Percentiles rank a stretch among this genome's conserved stretches.
Evolutionary conservation across 2,113 vertebrate species (phyloP).

Genomic region (Bombycilla garrulus): DNA sequence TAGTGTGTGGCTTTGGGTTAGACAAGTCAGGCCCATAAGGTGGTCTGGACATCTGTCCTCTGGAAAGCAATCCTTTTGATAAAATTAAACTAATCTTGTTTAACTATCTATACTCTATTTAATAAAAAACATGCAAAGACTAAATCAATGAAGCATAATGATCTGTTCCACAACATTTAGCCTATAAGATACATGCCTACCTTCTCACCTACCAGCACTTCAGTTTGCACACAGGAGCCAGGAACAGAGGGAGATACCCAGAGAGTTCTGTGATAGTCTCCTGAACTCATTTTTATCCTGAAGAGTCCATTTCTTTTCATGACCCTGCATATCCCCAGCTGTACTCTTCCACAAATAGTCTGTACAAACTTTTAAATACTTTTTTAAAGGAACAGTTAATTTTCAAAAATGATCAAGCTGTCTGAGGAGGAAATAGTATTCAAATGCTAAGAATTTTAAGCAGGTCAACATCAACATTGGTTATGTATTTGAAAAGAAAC

Average conservation of each 20-base stretch:
- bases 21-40: background rate
- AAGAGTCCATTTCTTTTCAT: background rate
- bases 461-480: background rate
- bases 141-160: background rate
- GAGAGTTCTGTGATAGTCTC: background rate
- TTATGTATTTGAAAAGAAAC: background rate
- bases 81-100: background rate
- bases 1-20: background rate
- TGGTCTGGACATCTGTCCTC: background rate
- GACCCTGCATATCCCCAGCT: background rate
- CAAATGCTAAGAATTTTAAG: background rate
- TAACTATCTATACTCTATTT: background rate
- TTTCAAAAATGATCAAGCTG: background rate
- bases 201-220: background rate
- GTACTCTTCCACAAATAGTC: background rate
- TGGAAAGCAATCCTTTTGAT: background rate
- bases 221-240: background rate
- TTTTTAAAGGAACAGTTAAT: background rate
- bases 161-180: background rate
- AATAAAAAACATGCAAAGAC: background rate
- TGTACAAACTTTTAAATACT: background rate
- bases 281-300: background rate
- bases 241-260: background rate
- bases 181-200: fast-evolving
- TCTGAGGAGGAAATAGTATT: background rate